Percentiles rank a stretch among this genome's conserved stretches.
Conservation (phyloP, 2,888 invertebrate species). For the Acanthopleura granulata region DNA sequence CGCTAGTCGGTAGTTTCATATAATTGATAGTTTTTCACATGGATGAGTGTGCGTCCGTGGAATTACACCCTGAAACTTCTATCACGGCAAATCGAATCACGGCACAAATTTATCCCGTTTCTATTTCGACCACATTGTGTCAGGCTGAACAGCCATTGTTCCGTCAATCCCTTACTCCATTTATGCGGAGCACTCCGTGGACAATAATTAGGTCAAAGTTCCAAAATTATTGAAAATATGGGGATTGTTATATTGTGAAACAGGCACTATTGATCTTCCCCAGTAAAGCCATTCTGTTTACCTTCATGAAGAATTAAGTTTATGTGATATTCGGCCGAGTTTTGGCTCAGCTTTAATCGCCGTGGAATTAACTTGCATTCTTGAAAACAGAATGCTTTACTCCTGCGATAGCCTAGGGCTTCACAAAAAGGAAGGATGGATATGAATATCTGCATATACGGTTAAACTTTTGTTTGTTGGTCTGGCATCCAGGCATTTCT, state of each 20-base stretch:
- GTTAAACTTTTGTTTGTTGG: too few relatives aligned
- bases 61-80: neutral
- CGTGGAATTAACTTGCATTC: too few relatives aligned
- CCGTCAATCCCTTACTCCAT: neutral
- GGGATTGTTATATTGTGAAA: neutral
- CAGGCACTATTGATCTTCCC: neutral
- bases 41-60: neutral
- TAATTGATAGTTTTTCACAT: too few relatives aligned
- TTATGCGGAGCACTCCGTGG: neutral
- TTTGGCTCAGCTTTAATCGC: too few relatives aligned
- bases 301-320: slow-evolving; percentile 9
- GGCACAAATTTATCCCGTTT: neutral
- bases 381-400: too few relatives aligned
- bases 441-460: too few relatives aligned
- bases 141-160: neutral
- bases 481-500: too few relatives aligned
- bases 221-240: neutral
- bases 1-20: too few relatives aligned
- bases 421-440: too few relatives aligned
- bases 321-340: neutral
- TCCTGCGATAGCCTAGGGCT: too few relatives aligned
- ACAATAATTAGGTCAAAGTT: neutral
- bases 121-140: neutral
- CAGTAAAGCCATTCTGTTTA: neutral
- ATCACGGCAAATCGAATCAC: neutral